phyloP scores from a whole-genome alignment of 2,888 invertebrate species.

The Noctua fimbriata region DNA sequence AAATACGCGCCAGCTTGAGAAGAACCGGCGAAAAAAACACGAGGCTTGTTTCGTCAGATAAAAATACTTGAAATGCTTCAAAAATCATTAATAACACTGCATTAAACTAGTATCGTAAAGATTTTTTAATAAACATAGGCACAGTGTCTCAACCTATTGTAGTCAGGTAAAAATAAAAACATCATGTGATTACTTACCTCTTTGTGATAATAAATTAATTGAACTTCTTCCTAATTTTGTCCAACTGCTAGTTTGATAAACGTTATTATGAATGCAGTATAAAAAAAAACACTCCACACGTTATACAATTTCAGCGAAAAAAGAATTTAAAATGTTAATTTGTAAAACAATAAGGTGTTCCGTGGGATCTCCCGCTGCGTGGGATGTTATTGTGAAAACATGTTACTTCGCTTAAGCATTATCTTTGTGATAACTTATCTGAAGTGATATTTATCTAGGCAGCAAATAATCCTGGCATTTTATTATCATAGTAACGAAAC shows the following conservation, averaged over 20 bases:
- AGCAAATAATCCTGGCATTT: slow-evolving; percentile 44
- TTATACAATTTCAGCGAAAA: slow-evolving; percentile 28
- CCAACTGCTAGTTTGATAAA: background rate
- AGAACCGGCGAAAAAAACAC: background rate
- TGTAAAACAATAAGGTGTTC: slow-evolving; percentile 30
- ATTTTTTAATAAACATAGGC: background rate
- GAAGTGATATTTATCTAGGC: slow-evolving; percentile 62
- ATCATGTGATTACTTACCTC: slow-evolving; percentile 52
- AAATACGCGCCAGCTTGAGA: background rate
- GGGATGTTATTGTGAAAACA: slow-evolving; percentile 68
- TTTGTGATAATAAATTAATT: slow-evolving; percentile 12
- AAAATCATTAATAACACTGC: background rate
- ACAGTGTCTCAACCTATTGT: background rate
- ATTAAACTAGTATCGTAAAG: background rate
- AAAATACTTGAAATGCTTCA: background rate
- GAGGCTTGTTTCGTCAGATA: background rate
- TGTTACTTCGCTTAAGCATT: slow-evolving; percentile 48
- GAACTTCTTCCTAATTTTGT: slow-evolving; percentile 7
- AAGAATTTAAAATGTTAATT: slow-evolving; percentile 23
- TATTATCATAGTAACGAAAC: slow-evolving; percentile 47
- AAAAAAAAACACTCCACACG: slow-evolving; percentile 32
- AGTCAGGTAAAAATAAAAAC: slow-evolving; percentile 14
- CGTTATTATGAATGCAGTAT: slow-evolving; percentile 4
- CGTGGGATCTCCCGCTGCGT: slow-evolving; percentile 55
- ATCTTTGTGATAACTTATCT: slow-evolving; percentile 66